Evolutionary conservation across 2,113 vertebrate genomes (phyloP), one percentile per base, ranked within the genome.

Genomic region (Lampris megalopsis): DNA sequence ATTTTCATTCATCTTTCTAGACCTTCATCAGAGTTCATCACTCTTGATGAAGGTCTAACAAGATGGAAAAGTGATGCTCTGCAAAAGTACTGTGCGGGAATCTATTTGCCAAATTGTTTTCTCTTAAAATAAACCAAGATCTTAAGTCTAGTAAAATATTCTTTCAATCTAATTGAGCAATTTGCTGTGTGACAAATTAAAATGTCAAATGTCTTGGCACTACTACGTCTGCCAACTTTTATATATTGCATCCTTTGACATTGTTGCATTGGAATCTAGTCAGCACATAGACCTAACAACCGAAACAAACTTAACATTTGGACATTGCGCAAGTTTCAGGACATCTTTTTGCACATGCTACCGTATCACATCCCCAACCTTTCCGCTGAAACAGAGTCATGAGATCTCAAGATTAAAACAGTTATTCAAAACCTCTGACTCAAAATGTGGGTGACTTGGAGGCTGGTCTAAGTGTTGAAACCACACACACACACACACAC

Each of bases 291-390:
- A 11, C 13, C 3, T 3, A 40, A 62, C 52, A 68, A 75, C 7
- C 49, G n/a, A 67, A 4, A 76, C 3, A 11, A 9, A 9, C 10
- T 53, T 53, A 2, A 11, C 11, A 10, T 50, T 11, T 58, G 37
- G 43, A n/a, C 13, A 24, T 3, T 52, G 5, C 10, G 4, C 41
- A 1, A 5, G 6, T 56, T 78, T 80, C 57, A 86, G 73, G 78
- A 88, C 80, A 75, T 50, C 11, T 45, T 45, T 1, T 60, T 56
- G 9, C 63, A 63, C 62, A 63, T 40, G 42, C 36, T 41, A 11
- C 36, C 1, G 3, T 38, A 58, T 58, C 9, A 42, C 41, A 75
- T 60, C 24, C 24, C 24, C 42, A 58, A 9, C 38, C 7, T 70
- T 73, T 60, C 47, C 62, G 50, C 43, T 35, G 49, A 75, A 73